A percentile compares a stretch with the other conserved stretches of the same genome.
These are phyloP conservation scores for Murina feae DNA, from an alignment of 2,113 vertebrate species.

Conservation along the genomic window DNA sequence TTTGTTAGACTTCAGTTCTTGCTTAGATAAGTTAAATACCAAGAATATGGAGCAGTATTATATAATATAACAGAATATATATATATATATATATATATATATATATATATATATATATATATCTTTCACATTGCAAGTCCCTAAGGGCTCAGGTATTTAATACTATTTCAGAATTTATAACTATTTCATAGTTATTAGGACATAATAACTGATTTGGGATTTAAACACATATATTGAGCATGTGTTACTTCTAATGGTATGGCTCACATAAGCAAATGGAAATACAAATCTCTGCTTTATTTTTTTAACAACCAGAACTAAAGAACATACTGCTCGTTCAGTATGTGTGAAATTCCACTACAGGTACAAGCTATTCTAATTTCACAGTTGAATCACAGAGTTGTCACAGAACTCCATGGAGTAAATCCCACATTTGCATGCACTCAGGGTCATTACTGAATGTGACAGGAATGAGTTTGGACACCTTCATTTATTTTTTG, in stretches of 20 bases:
- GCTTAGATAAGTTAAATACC: neutral
- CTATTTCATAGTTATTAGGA: neutral
- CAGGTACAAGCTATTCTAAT: slow-evolving; percentile 78
- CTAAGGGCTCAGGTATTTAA: neutral
- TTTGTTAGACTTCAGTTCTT: slow-evolving; percentile 25
- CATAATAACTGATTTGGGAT: neutral
- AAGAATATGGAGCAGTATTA: neutral
- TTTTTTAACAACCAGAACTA: slow-evolving; percentile 43
- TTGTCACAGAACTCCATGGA: slow-evolving; percentile 75
- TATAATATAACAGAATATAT: no score
- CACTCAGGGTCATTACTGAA: slow-evolving; percentile 79
- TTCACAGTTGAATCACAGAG: slow-evolving; percentile 80
- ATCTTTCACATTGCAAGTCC: neutral
- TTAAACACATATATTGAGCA: slow-evolving; percentile 12
- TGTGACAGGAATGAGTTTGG: slow-evolving; percentile 74
- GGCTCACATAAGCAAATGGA: slow-evolving; percentile 50
- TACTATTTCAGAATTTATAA: neutral
- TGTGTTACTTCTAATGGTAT: neutral
- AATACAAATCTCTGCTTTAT: neutral
- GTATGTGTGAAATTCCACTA: slow-evolving; percentile 82
- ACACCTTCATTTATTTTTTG: slow-evolving; percentile 81
- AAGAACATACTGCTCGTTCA: slow-evolving; percentile 67
- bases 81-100: no score
- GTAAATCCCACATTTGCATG: slow-evolving; percentile 80
- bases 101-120: no score